Percentiles rank a stretch among this genome's conserved stretches.
Conservation (phyloP, 64 coral and sea anemone species). For the Montipora capricornis region DNA sequence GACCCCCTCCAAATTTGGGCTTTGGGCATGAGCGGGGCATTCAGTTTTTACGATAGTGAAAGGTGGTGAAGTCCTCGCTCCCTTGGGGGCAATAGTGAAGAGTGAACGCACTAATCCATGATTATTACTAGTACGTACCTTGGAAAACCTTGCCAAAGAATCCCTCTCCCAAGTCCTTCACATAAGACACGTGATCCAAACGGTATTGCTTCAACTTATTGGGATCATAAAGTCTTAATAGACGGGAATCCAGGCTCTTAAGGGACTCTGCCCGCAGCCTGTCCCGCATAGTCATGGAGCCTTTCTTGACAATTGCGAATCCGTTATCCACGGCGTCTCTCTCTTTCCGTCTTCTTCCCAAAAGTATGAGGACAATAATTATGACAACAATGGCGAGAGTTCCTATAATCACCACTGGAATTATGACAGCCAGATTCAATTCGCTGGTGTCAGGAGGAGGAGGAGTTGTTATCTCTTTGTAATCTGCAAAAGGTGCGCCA, state of each 20-base stretch:
- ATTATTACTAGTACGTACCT: slow-evolving; percentile 55
- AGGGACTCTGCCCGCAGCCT: slow-evolving; percentile 77
- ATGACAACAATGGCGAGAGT: slow-evolving; percentile 30
- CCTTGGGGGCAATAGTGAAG: too few species aligned
- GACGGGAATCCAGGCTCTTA: slow-evolving; percentile 73
- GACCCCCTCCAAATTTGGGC: too few species aligned
- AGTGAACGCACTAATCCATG: background rate
- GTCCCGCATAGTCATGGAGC: slow-evolving; percentile 83
- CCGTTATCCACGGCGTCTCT: slow-evolving; percentile 74
- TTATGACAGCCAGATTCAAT: background rate
- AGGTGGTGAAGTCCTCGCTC: too few species aligned
- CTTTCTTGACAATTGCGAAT: slow-evolving; percentile 34
- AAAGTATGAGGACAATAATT: slow-evolving; percentile 1
- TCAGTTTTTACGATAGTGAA: too few species aligned
- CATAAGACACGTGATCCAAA: slow-evolving; percentile 89
- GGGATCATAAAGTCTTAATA: slow-evolving; percentile 88
- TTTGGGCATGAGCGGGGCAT: too few species aligned
- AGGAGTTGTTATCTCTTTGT: background rate
- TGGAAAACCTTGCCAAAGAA: slow-evolving; percentile 98
- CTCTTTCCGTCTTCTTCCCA: background rate
- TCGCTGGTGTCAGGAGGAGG: too few species aligned
- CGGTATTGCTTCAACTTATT: slow-evolving; percentile 79
- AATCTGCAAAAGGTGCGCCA: background rate
- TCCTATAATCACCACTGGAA: slow-evolving; percentile 19
- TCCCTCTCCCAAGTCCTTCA: slow-evolving; percentile 94